Conservation (phyloP, 2,888 invertebrate species). For the Xestia sexstrigata region DNA sequence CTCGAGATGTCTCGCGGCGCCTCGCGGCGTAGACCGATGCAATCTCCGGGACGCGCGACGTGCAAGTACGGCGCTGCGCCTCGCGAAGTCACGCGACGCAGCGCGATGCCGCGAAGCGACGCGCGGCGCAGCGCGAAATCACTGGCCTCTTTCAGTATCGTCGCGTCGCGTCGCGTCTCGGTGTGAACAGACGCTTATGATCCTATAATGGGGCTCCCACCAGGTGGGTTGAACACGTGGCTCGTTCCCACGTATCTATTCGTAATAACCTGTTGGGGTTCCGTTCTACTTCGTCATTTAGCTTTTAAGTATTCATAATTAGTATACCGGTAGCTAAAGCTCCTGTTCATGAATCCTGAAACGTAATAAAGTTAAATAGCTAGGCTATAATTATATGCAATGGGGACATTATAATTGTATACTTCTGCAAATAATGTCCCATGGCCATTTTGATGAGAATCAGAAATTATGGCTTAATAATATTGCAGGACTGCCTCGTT, state of each 20-base stretch:
- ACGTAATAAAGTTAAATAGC: not conserved
- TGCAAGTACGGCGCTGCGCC: no score
- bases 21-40: no score
- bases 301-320: slow-evolving; percentile 29
- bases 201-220: slow-evolving; percentile 3
- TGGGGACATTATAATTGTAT: not conserved
- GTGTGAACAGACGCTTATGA: not conserved
- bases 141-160: no score
- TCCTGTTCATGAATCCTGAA: not conserved
- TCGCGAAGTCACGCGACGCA: no score
- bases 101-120: no score
- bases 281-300: not conserved
- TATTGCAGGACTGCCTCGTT: not conserved
- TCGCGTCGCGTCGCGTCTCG: no score
- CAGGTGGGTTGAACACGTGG: slow-evolving; percentile 4
- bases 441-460: slow-evolving; percentile 3
- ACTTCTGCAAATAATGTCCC: not conserved
- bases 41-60: no score
- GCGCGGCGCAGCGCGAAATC: no score
- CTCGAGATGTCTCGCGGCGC: no score
- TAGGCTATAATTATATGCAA: not conserved
- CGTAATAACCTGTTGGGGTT: slow-evolving; percentile 12
- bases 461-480: not conserved
- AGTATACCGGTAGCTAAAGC: not conserved
- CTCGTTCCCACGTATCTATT: slow-evolving; percentile 22